Base-by-base conservation (phyloP, 2,888 invertebrate species). In the Sericinus montela region DNA sequence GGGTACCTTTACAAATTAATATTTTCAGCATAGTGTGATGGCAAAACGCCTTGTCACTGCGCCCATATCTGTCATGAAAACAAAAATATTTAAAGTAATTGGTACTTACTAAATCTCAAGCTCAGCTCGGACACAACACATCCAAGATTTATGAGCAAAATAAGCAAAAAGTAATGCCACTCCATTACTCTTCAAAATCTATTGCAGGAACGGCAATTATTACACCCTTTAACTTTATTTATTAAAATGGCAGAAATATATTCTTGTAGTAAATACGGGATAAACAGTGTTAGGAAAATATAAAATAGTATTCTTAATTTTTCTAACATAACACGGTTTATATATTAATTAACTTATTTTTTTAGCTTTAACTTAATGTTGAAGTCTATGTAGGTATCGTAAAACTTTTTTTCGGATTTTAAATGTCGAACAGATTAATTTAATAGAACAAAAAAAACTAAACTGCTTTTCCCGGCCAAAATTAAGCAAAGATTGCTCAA, bases 211-310 rank as follows among this genome's bases (percentile, higher is more conserved):
- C 58, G 56, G 25, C 82, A 82, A 10, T 37, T 57, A 9, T 62
- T 73, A 35, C 83, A 82, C 29, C 53, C 67, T 30, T 59, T 67
- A 2, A 88, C 59, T 72, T 84, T 86, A 46, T 62, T 79, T 1
- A 85, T 61, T 3, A 88, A 58, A 52, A 88, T 86, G 0, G 75
- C 74, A 0, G 88, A 74, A 57, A 88, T 88, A 35, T 78, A 88
- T 61, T 88, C 87, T 57, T 88, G 87, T 1, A 88, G 54, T 19
- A 88, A 62, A 66, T 77, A 87, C 0, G 87, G 87, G 40, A 88
- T 81, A 4, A 88, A 65, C 10, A 88, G 44, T 1, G 82, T 69
- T 30, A 88, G 47, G 13, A 80, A 70, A 39, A 88, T 53, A 48
- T 87, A 87, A 66, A 88, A 87, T 49, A 88, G 45, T 7, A 81